phyloP scores from a whole-genome alignment of 1,140 invertebrate genomes.

The Bombyx mori region DNA sequence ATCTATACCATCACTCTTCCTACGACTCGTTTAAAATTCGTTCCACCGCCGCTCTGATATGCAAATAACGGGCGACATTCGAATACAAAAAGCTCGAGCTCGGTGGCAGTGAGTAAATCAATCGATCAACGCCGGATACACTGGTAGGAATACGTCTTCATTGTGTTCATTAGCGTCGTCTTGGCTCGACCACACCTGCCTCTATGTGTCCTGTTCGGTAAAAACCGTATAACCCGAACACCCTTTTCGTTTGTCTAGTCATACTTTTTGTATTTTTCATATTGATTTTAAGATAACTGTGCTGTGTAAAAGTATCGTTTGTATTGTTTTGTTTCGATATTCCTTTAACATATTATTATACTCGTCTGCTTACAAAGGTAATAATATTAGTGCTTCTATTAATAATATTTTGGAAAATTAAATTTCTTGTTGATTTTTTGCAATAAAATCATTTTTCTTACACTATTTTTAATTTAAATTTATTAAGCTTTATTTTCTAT shows the following conservation, averaged over 20 bases:
- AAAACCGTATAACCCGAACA: conserved; percentile 29
- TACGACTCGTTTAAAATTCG: conserved; percentile 53
- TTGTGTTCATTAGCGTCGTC: conserved; percentile 66
- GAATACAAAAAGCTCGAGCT: conserved; percentile 66
- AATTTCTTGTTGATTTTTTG: no score
- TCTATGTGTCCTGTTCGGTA: conserved; percentile 47
- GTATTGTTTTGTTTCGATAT: no score
- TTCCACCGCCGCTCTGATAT: conserved; percentile 41
- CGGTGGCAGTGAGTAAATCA: conserved; percentile 68
- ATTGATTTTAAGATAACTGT: no score
- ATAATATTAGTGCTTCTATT: no score
- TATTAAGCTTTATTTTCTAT: no score
- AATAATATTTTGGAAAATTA: no score
- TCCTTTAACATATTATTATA: no score
- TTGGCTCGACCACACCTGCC: conserved; percentile 48
- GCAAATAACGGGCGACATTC: conserved; percentile 61
- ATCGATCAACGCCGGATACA: conserved; percentile 69
- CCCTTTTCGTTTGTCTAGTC: conserved; percentile 5
- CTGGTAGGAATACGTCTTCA: conserved; percentile 63
- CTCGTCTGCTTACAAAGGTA: no score
- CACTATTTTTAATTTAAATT: no score
- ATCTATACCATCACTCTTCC: conserved; percentile 30
- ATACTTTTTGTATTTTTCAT: no score
- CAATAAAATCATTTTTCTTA: no score
- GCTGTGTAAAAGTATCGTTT: no score